Evolutionary conservation across 2,113 vertebrate species (phyloP), one percentile per base, ranked within the genome.

Genomic region (Calidris pygmaea): DNA sequence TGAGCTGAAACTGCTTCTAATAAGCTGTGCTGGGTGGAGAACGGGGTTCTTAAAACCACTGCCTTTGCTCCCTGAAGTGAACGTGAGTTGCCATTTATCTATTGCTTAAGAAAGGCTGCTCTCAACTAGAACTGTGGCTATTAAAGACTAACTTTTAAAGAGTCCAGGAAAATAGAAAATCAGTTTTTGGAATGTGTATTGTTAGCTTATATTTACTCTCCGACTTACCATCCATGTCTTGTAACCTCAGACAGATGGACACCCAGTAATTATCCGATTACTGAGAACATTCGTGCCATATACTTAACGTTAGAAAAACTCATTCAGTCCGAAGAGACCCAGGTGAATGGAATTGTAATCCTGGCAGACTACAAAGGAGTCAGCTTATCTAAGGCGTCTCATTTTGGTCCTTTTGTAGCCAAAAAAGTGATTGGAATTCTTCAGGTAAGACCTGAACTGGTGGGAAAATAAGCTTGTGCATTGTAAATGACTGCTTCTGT

Each of bases 391-490:
- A 99, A 99, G 84, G 99, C 99, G 10, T 99, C 99, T 96, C 99
- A 99, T 95, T 99, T 99, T 87, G 99, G 99, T 74, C 99, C 99
- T 45, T 99, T 99, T 95, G 99, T 99, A 83, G 99, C 99, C 97
- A 99, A 99, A 98, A 99, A 99, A 95, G 98, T 99, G 71, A 99
- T 99, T 95, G 99, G 99, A 97, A 99, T 99, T 96, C 99, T 99
- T 79, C 99, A 99, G 99, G 99, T 99, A 98, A 97, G 98, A 95
- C 84, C 79, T 66, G 67, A 89, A 9, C 85, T 67, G 83, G 79
- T 95, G 41, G 5, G 82, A 82, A 85, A 89, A 74, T 77, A 41
- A 62, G 35, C 71, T 91, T 93, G 21, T 95, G 56, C 67, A 56
- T 76, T 96, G 53, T 96, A 92, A 96, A 85, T 95, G 58, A 81